phyloP scores from a whole-genome alignment of 2,888 invertebrate species.

The Euzophera pinguis region DNA sequence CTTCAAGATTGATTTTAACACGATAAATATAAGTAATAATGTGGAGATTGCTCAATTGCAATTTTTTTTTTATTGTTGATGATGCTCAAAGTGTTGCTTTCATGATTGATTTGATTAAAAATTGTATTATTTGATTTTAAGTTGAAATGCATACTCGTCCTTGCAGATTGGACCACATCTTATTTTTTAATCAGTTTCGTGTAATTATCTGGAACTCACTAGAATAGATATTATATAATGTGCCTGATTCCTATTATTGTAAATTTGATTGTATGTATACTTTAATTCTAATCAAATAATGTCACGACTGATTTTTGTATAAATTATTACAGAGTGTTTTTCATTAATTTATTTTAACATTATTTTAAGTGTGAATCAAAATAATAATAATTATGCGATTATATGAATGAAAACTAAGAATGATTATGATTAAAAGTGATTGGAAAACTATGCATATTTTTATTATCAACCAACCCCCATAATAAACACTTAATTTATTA shows the following conservation, averaged over 20 bases:
- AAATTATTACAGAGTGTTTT: conserved; percentile 76
- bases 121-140: conserved; percentile 41
- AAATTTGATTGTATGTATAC: conserved; percentile 73
- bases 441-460: conserved; percentile 40
- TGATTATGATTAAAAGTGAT: conserved; percentile 73
- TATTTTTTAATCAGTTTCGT: conserved; percentile 33
- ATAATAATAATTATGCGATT: conserved; percentile 78
- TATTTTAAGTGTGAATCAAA: conserved; percentile 76
- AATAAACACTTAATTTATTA: not conserved
- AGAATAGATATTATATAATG: conserved; percentile 63
- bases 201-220: conserved; percentile 49
- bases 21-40: conserved; percentile 43
- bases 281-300: conserved; percentile 72
- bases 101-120: conserved; percentile 50
- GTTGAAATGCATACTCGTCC: conserved; percentile 59
- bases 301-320: conserved; percentile 77
- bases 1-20: conserved; percentile 54
- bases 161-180: conserved; percentile 33
- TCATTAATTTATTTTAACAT: conserved; percentile 75
- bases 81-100: conserved; percentile 68
- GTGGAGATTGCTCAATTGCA: conserved; percentile 68
- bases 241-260: conserved; percentile 79
- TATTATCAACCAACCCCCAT: not conserved
- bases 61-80: conserved; percentile 57
- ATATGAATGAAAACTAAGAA: conserved; percentile 71